Evolutionary conservation across 2,113 vertebrate genomes (phyloP).

Genomic region (Salvelinus namaycush): DNA sequence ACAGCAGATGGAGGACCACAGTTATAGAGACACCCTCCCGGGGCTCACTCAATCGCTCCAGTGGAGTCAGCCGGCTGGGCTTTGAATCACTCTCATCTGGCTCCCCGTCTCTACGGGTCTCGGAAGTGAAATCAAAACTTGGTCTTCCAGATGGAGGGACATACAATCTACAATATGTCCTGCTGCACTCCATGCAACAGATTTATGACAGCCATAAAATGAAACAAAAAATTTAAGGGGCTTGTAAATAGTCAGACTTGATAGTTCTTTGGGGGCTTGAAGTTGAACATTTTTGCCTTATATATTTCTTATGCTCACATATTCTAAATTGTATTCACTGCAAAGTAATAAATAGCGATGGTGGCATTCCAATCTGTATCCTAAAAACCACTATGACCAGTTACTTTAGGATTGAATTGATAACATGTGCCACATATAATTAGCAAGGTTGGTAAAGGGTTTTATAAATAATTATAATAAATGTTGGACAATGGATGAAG

Average conservation of each 20-base stretch:
- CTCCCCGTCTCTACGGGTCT: conserved; percentile 54
- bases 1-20: conserved; percentile 67
- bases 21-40: conserved; percentile 45
- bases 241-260: neutral
- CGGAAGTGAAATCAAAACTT: conserved; percentile 61
- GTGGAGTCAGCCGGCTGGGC: conserved; percentile 59
- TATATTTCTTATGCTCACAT: too few relatives aligned
- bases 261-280: neutral
- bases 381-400: too few relatives aligned
- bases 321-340: too few relatives aligned
- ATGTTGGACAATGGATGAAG: too few relatives aligned
- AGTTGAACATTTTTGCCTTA: neutral
- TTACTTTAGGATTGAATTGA: too few relatives aligned
- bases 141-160: conserved; percentile 65
- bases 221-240: conserved; percentile 21
- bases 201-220: conserved; percentile 28
- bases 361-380: too few relatives aligned
- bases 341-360: too few relatives aligned
- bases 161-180: conserved; percentile 64
- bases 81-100: conserved; percentile 64
- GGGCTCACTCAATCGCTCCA: conserved; percentile 40
- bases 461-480: too few relatives aligned
- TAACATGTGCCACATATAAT: too few relatives aligned
- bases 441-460: too few relatives aligned
- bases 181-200: conserved; percentile 38